Conservation (phyloP, 2,888 invertebrate genomes). For the Synanthedon myopaeformis region DNA sequence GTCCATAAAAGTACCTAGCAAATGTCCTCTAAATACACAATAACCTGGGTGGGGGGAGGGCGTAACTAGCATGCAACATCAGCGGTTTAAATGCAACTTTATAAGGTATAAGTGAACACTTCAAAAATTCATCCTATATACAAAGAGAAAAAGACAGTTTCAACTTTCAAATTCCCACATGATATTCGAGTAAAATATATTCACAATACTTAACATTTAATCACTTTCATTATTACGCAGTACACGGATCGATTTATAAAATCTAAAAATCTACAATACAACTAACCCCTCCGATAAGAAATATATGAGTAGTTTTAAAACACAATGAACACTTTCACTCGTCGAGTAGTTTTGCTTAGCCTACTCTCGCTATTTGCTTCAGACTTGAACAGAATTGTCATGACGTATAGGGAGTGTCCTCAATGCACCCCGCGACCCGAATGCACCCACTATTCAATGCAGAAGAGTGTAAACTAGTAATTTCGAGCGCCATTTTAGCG, state of each 20-base stretch:
- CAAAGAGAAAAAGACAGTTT: constrained; percentile 41
- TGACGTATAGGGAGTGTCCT: constrained; percentile 33
- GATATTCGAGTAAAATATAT: constrained; percentile 63
- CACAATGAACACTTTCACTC: constrained; percentile 52
- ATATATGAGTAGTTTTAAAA: constrained; percentile 47
- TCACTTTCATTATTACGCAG: constrained; percentile 30
- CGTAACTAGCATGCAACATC: constrained; percentile 50
- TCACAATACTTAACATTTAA: constrained; percentile 49
- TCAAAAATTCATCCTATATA: constrained; percentile 50
- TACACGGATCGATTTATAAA: constrained; percentile 44
- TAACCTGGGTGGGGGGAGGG: background rate
- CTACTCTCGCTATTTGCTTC: constrained; percentile 25
- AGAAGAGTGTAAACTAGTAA: no score
- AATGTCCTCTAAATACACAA: background rate
- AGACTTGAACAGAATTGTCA: constrained; percentile 26
- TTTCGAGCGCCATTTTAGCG: no score
- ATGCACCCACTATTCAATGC: no score
- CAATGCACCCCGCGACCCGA: constrained; percentile 5
- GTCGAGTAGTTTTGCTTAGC: constrained; percentile 4
- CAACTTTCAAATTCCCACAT: constrained; percentile 44
- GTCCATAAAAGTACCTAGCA: background rate
- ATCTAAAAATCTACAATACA: constrained; percentile 35
- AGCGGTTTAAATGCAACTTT: constrained; percentile 65
- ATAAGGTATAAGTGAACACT: constrained; percentile 56
- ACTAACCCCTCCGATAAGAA: constrained; percentile 42